Evolutionary conservation across 23 tunicate genomes (phyloP), one percentile per base, ranked within the genome.

Genomic region (Trididemnum miniatum): DNA sequence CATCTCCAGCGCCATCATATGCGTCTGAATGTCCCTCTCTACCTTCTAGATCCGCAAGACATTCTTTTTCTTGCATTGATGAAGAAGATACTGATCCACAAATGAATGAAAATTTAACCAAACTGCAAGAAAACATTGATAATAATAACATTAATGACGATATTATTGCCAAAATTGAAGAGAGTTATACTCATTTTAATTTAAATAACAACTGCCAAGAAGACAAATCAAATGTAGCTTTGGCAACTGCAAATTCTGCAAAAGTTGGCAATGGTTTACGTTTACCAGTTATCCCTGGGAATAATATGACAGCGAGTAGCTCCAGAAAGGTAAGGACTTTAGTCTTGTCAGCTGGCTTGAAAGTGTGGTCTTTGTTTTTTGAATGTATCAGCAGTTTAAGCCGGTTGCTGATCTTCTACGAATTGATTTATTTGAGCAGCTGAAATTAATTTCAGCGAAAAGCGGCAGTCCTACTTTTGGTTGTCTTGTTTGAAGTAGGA

Each of bases 21-120:
- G 22, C 78, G 18, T 82, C 86, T 31, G 78, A 71, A n/a, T 82
- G 86, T 33, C 86, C 86, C 0, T 82, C 86, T 44, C 37, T 57
- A 30, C 31, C 51, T 49, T 65, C 84, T 20, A 30, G 36, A 25
- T 22, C 71, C 71, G n/a, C 35, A 28, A 3, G 76, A 20, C 29
- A 74, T 2, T 62, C 78, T 35, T 52, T 81, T 33, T 71, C 51
- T 51, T 78, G 83, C 67, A 22, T 77, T 22, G 57, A 78, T 12
- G 72, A 65, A 26, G 83, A 85, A 65, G 88, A 60, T 5, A 26
- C 5, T n/a, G 67, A 62, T 4, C n/a, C n/a, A n/a, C 25, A 18
- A 18, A 31, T 12, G 12, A 7, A 67, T 31, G 26, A 67, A 31
- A 33, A 67, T 31, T n/a, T 62, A 25, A 62, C 20, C 29, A 62